These are phyloP conservation scores for Neogale vison DNA, from an alignment of 2,113 vertebrate species.

Conservation along the genomic window DNA sequence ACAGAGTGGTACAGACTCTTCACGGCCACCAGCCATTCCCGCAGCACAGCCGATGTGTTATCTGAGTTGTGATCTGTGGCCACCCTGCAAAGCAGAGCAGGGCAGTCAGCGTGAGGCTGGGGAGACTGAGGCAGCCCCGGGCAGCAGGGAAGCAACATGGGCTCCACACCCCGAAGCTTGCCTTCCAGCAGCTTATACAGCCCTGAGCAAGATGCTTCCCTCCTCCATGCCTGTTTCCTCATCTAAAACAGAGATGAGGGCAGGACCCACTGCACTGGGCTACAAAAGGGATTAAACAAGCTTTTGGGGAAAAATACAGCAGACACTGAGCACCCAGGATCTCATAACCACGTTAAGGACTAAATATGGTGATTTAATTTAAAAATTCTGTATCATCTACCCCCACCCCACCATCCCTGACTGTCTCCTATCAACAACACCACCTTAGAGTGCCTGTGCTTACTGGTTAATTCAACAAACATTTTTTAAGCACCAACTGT, in stretches of 20 bases:
- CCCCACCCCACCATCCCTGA: background rate
- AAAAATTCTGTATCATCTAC: background rate
- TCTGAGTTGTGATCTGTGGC: constrained; percentile 94
- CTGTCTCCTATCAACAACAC: background rate
- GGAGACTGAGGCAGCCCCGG: background rate
- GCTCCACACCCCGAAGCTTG: fast-evolving
- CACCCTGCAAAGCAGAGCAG: constrained; percentile 84
- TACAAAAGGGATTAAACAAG: background rate
- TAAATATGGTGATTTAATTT: background rate
- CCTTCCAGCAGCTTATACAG: background rate
- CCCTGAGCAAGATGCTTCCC: background rate
- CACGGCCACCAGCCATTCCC: constrained; percentile 91
- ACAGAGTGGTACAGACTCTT: constrained; percentile 92
- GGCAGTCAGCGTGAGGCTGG: background rate
- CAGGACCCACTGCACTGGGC: too few relatives aligned
- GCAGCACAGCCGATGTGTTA: constrained; percentile 90
- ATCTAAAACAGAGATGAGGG: background rate
- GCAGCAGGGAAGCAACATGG: fast-evolving
- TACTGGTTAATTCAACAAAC: background rate
- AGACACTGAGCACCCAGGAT: background rate
- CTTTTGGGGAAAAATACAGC: background rate
- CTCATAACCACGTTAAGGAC: background rate
- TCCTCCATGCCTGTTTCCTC: background rate
- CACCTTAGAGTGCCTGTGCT: background rate
- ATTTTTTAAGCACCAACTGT: background rate